Conservation (phyloP, 2,113 vertebrate species). For the Stegastes partitus region DNA sequence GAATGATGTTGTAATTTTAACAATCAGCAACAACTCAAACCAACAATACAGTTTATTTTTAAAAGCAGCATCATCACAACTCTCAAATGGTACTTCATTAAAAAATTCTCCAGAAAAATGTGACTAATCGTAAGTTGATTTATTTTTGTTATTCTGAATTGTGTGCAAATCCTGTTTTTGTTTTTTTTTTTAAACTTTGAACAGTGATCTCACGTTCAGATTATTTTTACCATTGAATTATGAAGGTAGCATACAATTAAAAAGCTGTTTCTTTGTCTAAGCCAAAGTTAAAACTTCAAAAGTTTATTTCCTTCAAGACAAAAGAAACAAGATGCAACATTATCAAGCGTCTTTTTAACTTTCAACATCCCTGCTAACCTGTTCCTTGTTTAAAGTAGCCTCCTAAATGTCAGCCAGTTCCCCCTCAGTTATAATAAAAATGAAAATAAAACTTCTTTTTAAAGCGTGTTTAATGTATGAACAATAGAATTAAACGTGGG, state of each 20-base stretch:
- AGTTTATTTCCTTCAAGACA: too few relatives aligned
- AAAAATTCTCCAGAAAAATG: too few relatives aligned
- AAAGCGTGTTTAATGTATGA: slow-evolving; percentile 7
- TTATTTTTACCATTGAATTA: background rate
- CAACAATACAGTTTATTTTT: too few relatives aligned
- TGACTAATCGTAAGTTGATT: too few relatives aligned
- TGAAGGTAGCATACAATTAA: background rate
- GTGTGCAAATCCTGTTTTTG: too few relatives aligned
- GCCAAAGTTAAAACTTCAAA: background rate
- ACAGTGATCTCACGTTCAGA: too few relatives aligned
- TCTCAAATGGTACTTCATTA: too few relatives aligned
- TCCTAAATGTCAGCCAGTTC: background rate
- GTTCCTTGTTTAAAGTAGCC: background rate
- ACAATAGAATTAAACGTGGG: slow-evolving; percentile 15
- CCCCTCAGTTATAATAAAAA: background rate
- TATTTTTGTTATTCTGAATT: too few relatives aligned
- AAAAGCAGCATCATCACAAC: background rate
- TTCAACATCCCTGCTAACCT: background rate
- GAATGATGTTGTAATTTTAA: too few relatives aligned
- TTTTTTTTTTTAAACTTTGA: too few relatives aligned
- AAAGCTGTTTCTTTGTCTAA: background rate
- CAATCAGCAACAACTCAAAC: too few relatives aligned
- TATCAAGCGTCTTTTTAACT: background rate
- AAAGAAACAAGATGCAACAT: background rate
- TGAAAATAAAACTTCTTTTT: slow-evolving; percentile 7